Evolutionary conservation across 2,888 invertebrate genomes (phyloP), one percentile per base, ranked within the genome.

Genomic region (Eurytoma californica): DNA sequence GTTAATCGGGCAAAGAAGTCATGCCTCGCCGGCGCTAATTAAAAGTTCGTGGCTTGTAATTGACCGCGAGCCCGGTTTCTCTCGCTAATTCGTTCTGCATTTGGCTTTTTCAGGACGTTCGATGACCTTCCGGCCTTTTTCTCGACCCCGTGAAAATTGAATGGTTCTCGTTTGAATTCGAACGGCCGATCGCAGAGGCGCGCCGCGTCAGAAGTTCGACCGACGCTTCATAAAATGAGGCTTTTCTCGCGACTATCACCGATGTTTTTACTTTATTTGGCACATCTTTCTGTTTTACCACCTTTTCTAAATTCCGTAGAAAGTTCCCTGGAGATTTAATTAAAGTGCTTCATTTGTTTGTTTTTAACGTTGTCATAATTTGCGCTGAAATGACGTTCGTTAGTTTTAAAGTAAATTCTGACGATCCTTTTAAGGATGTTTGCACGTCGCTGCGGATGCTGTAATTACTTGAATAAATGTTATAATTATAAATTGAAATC

Each of bases 261-360:
- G 3, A 47, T 68, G 68, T 63, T 69, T 76, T 68, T 39, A 57
- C 65, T 57, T 70, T 47, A 65, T 63, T 76, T 76, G 55, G 49
- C 61, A 65, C 63, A 70, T 63, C 69, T 49, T 69, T 70, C 61
- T 69, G 69, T 70, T 55, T 66, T 55, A 55, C 24, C 49, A 57
- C 28, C 73, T 67, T 75, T 75, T 75, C 74, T 75, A 75, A 75
- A 75, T 67, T 76, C 63, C 28, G 69, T 69, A 67, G 76, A 76
- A 76, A 69, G 76, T 69, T 16, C 20, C 3, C 30, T 47, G 24
- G 24, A n/a, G 3, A 55, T 76, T 76, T 63, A 68, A 69, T 69
- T 76, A 76, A 57, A 47, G 16, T 58, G 55, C 74, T 3, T 18
- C 30, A 60, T 74, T 67, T 60, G 30, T 74, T 67, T 28, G 67